phyloP scores from a whole-genome alignment of 2,888 invertebrate genomes.

The Taphrorychus bicolor region DNA sequence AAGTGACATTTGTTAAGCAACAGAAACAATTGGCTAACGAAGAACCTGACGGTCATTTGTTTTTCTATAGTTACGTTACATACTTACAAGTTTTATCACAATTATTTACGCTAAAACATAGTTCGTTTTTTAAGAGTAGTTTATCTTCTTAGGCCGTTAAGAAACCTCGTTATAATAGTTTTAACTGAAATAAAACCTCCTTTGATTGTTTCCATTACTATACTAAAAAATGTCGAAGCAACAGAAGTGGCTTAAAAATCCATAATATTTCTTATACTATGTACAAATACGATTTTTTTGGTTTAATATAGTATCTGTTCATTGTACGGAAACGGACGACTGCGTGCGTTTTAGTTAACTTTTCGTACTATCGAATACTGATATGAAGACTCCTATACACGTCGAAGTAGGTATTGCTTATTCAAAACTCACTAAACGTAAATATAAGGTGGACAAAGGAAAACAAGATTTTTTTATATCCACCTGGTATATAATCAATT shows the following conservation, averaged over 20 bases:
- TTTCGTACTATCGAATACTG: conserved; percentile 1
- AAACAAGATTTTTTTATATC: not conserved
- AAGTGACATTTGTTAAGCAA: conserved; percentile 53
- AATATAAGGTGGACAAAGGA: not conserved
- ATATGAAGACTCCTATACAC: conserved; percentile 5
- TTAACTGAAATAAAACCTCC: conserved; percentile 2
- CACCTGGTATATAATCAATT: too few relatives aligned
- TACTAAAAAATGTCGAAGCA: conserved; percentile 21
- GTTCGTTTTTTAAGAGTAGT: conserved; percentile 33
- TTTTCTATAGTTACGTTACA: not conserved
- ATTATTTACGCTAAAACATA: conserved; percentile 40
- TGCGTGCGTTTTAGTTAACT: not conserved
- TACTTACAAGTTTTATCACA: conserved; percentile 46
- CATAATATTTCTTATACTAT: conserved; percentile 5
- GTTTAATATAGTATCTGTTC: conserved; percentile 22
- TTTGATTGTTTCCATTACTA: conserved; percentile 1
- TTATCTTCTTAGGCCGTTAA: conserved; percentile 48
- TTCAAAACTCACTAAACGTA: not conserved
- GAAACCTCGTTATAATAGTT: conserved; percentile 37
- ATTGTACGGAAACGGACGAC: conserved; percentile 40
- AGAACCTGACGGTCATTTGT: conserved; percentile 52
- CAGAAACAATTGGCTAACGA: conserved; percentile 43
- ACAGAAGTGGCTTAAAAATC: not conserved
- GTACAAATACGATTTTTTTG: conserved; percentile 20
- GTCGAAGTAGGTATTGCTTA: not conserved